Percentiles rank a stretch among this genome's conserved stretches.
phyloP scores from a whole-genome alignment of 2,888 invertebrate genomes.

The Alloscopus bannaensis region DNA sequence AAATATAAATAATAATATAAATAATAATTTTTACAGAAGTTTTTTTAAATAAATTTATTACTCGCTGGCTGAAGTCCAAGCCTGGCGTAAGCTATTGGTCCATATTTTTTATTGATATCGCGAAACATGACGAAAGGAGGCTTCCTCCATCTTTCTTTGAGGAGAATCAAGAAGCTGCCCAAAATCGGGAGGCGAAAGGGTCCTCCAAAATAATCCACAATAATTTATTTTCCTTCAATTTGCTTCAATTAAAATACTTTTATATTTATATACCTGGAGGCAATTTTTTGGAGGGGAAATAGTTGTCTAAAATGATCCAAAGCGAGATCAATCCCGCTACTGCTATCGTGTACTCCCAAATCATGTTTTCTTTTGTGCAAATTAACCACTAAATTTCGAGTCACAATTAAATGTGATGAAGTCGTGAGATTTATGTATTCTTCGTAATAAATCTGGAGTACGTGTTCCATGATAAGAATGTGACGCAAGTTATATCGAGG shows the following conservation, averaged over 20 bases:
- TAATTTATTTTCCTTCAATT: neutral
- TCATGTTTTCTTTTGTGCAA: neutral
- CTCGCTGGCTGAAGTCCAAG: slow-evolving; percentile 16
- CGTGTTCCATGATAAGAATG: no score
- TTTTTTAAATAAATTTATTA: neutral
- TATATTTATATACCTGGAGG: neutral
- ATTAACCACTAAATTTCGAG: neutral
- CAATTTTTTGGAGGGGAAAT: slow-evolving; percentile 14
- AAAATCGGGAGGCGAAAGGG: slow-evolving; percentile 44
- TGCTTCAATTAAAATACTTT: neutral
- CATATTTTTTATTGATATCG: slow-evolving; percentile 37
- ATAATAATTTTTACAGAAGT: neutral
- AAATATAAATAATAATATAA: neutral
- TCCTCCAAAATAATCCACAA: slow-evolving; percentile 18
- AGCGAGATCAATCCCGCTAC: neutral
- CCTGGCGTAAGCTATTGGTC: slow-evolving; percentile 5
- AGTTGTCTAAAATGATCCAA: neutral
- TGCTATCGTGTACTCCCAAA: neutral
- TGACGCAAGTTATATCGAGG: no score
- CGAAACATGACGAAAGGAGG: slow-evolving; percentile 34
- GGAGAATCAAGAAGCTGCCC: slow-evolving; percentile 27
- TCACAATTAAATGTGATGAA: neutral
- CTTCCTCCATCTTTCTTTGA: neutral
- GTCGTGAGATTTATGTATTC: neutral
- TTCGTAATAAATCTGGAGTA: no score